These are phyloP conservation scores for Acronicta leporina DNA, from an alignment of 2,888 invertebrate genomes.

Conservation along the genomic window DNA sequence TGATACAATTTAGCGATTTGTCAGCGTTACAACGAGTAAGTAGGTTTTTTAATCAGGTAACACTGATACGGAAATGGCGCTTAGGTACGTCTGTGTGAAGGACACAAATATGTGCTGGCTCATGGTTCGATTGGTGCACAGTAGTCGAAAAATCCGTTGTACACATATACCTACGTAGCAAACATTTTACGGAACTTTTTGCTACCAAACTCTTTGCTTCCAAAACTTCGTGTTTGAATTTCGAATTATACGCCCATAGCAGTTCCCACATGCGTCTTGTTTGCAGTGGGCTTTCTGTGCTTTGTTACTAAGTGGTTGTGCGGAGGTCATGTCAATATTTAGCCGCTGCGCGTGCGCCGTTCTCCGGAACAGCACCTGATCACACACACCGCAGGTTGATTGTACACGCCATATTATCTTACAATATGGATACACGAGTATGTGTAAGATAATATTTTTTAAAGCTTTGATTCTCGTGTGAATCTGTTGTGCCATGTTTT, in stretches of 20 bases:
- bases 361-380: constrained; percentile 75
- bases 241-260: neutral
- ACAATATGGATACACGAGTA: constrained; percentile 27
- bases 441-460: constrained; percentile 42
- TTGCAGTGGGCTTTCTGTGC: constrained; percentile 21
- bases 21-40: too few relatives aligned
- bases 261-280: neutral
- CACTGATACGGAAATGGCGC: too few relatives aligned
- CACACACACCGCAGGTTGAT: constrained; percentile 64
- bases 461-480: constrained; percentile 25
- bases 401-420: constrained; percentile 52
- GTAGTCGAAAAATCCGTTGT: too few relatives aligned
- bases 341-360: constrained; percentile 68
- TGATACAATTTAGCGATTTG: too few relatives aligned
- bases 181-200: too few relatives aligned
- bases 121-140: too few relatives aligned
- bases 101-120: too few relatives aligned
- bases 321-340: constrained; percentile 74
- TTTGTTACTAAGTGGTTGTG: constrained; percentile 7
- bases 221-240: too few relatives aligned
- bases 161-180: too few relatives aligned
- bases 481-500: constrained; percentile 15
- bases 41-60: too few relatives aligned
- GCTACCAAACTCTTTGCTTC: too few relatives aligned
- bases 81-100: too few relatives aligned